phyloP scores from a whole-genome alignment of 2,888 invertebrate genomes.

The Lycophotia porphyrea region DNA sequence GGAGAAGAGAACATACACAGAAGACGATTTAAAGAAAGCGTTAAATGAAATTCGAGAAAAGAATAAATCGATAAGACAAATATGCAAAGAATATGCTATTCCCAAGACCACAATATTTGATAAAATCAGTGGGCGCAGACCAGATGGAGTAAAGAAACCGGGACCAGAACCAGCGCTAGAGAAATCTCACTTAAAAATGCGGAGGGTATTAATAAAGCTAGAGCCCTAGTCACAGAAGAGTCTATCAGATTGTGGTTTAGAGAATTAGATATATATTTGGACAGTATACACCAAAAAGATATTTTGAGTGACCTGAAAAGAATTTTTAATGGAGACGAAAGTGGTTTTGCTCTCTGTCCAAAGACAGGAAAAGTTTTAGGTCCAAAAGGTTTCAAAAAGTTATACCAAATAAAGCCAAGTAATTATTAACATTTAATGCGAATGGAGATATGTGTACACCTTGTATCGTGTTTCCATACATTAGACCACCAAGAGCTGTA shows the following conservation, averaged over 20 bases:
- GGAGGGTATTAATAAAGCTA: neutral
- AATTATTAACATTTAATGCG: neutral
- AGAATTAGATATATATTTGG: neutral
- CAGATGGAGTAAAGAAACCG: neutral
- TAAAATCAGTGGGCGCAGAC: constrained; percentile 1
- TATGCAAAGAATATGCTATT: neutral
- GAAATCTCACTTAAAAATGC: neutral
- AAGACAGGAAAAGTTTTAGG: constrained; percentile 1
- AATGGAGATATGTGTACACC: neutral
- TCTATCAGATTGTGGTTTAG: neutral
- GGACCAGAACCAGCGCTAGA: neutral
- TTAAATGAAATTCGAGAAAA: neutral
- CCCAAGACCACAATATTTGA: neutral
- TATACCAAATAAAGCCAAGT: neutral
- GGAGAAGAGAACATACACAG: neutral
- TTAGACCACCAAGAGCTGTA: neutral
- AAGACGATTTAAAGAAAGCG: neutral
- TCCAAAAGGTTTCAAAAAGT: neutral
- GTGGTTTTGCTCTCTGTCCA: neutral
- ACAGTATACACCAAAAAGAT: constrained; percentile 1
- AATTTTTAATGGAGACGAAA: neutral
- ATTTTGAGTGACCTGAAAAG: neutral
- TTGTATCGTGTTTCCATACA: neutral
- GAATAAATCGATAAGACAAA: neutral
- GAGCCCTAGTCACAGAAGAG: neutral